These are phyloP conservation scores for Ranitomeya imitator DNA, from an alignment of 2,113 vertebrate species.

Conservation along the genomic window DNA sequence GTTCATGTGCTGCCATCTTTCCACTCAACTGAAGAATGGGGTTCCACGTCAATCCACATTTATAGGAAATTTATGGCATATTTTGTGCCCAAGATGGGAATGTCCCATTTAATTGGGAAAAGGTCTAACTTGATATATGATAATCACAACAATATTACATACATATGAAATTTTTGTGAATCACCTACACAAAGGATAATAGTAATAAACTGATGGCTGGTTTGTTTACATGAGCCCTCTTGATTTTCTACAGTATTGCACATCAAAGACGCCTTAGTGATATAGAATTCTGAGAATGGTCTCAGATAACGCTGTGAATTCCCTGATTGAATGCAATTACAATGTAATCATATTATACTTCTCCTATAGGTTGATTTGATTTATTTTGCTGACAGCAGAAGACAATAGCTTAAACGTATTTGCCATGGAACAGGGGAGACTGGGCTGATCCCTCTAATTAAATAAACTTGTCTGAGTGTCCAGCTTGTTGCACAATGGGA, in stretches of 20 bases:
- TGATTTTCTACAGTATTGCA: neutral
- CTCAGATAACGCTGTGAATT: constrained; percentile 1
- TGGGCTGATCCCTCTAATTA: constrained; percentile 20
- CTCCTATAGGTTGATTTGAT: constrained; percentile 27
- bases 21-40: no score
- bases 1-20: no score
- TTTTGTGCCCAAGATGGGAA: no score
- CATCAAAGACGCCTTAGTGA: neutral
- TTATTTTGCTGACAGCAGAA: constrained; percentile 9
- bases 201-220: neutral
- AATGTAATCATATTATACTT: constrained; percentile 26
- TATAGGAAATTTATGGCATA: no score
- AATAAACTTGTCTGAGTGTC: constrained; percentile 41
- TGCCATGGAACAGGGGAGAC: constrained; percentile 17
- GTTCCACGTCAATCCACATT: no score
- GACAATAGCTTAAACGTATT: constrained; percentile 39
- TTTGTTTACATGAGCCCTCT: neutral
- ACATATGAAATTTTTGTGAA: neutral
- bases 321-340: constrained; percentile 1
- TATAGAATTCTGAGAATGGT: neutral
- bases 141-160: neutral
- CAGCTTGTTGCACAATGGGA: constrained; percentile 23
- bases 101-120: no score
- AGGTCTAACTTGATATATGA: neutral
- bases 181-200: neutral